A percentile compares a stretch with the other conserved stretches of the same genome.
phyloP scores from a whole-genome alignment of 2,113 vertebrate species.

The Regulus satrapa region DNA sequence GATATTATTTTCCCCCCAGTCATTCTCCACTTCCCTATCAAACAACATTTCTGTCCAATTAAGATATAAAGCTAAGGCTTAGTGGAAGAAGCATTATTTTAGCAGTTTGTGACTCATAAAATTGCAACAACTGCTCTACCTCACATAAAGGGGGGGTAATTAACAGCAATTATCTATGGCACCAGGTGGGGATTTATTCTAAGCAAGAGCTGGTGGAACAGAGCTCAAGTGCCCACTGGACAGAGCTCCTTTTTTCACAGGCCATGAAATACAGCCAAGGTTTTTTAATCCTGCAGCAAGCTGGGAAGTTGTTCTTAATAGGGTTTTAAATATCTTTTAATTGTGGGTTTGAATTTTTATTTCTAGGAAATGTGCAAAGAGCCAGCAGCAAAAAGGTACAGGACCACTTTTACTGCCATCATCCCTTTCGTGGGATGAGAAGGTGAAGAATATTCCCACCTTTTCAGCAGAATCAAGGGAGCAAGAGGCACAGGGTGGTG shows the following conservation, averaged over 20 bases:
- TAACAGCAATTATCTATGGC: background rate
- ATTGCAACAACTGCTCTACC: background rate
- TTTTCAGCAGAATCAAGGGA: accelerated
- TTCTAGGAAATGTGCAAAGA: background rate
- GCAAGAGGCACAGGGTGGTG: background rate
- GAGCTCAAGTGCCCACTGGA: background rate
- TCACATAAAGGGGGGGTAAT: background rate
- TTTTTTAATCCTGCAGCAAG: background rate
- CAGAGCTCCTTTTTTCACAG: background rate
- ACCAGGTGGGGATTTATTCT: background rate
- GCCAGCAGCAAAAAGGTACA: background rate
- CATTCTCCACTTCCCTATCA: accelerated
- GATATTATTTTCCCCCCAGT: background rate
- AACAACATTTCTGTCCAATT: background rate
- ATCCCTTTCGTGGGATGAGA: accelerated
- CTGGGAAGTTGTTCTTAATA: background rate
- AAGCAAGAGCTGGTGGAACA: background rate
- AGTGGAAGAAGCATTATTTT: background rate
- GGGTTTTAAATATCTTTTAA: constrained; percentile 37
- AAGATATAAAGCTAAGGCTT: background rate
- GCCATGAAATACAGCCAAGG: background rate
- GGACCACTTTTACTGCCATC: background rate
- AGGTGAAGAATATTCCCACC: background rate
- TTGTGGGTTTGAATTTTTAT: background rate
- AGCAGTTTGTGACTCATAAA: constrained; percentile 12